Evolutionary conservation across 2,113 vertebrate genomes (phyloP), one percentile per base, ranked within the genome.

Genomic region (Apistogramma diplotaenia): DNA sequence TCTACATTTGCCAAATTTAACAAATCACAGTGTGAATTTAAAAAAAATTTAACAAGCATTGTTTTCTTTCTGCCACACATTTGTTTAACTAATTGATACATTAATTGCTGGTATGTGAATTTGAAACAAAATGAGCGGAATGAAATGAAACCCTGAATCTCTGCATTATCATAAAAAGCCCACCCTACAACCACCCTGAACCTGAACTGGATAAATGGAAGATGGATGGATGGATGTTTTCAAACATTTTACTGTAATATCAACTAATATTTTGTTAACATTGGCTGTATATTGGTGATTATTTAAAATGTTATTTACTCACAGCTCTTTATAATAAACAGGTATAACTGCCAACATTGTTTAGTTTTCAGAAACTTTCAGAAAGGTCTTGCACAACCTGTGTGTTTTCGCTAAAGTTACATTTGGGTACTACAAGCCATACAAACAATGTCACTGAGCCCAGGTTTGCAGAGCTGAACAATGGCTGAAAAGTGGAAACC

Each of bases 401-500:
- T 46, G 3, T n/a, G 40, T 70, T 70, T 70, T 70, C 5, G 40
- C 40, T n/a, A 49, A 70, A 49, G 27, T 29, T 5, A 3, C 29
- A 70, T 70, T 67, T 67, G 40, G 62, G 43, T 49, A 29, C 29
- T 18, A 70, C 29, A 16, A 49, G 43, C 43, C 29, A 23, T 43
- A 70, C 16, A 70, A 70, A 49, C 25, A 49, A 0, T 1, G 25
- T 70, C 43, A 29, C 10, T 49, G 16, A 29, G 62, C 10, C 23
- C 40, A 19, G 43, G 19, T 70, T 25, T 70, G 49, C 43, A 49
- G 0, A 49, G 43, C 9, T n/a, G 43, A 70, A 46, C 62, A 70
- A 70, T 49, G 23, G 40, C 40, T 49, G 23, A 70, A 49, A 5
- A 43, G 65, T 72, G 27, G 25, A 80, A 60, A 76, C 73, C 59